Conservation (phyloP, 2,888 invertebrate species). For the Mythimna albipuncta region DNA sequence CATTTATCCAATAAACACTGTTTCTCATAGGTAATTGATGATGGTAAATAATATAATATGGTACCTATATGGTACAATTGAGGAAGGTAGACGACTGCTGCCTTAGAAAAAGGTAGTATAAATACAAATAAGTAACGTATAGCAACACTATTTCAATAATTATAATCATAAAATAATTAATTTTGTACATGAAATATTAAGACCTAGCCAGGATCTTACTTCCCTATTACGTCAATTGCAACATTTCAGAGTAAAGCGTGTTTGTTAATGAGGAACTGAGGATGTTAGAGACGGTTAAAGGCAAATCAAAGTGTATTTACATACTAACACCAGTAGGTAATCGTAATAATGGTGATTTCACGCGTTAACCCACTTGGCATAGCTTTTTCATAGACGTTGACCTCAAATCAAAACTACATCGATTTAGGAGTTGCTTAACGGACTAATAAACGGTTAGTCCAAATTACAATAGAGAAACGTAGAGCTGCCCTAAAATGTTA, state of each 20-base stretch:
- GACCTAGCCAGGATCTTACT: neutral
- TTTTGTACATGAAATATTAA: no score
- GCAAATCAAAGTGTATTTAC: conserved; percentile 49
- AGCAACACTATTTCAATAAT: neutral
- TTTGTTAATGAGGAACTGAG: conserved; percentile 1
- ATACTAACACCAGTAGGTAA: conserved; percentile 38
- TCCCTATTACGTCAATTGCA: conserved; percentile 10
- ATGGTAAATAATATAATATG: neutral
- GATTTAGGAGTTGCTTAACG: conserved; percentile 29
- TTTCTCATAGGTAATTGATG: conserved; percentile 14
- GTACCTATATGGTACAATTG: conserved; percentile 1
- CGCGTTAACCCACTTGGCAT: conserved; percentile 64
- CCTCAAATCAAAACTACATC: conserved; percentile 55
- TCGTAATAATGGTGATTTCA: conserved; percentile 43
- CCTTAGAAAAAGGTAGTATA: neutral
- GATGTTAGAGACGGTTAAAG: conserved; percentile 27
- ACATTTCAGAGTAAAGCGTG: conserved; percentile 6
- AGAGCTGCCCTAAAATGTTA: neutral
- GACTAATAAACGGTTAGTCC: neutral
- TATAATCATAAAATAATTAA: neutral
- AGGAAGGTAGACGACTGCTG: neutral
- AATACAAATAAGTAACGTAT: neutral
- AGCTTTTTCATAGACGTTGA: conserved; percentile 58
- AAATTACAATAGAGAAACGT: conserved; percentile 5
- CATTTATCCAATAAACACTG: conserved; percentile 33